Percentiles rank a stretch among this genome's conserved stretches.
phyloP scores from a whole-genome alignment of 2,888 invertebrate genomes.

The Crepidodera aurea region DNA sequence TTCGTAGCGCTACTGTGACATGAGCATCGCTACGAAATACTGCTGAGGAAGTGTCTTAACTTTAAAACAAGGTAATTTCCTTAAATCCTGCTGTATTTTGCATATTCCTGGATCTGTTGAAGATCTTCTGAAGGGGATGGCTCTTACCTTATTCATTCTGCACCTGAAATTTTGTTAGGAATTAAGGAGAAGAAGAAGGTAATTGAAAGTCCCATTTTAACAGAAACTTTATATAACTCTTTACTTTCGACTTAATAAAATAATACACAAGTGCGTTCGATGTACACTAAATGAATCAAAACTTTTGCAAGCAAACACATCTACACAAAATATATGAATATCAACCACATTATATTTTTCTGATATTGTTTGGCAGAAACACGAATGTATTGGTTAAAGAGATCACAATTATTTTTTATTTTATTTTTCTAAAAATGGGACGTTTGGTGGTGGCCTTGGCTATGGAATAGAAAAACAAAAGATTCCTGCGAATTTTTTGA shows the following conservation, averaged over 20 bases:
- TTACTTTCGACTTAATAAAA: slow-evolving; percentile 53
- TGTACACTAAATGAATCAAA: slow-evolving; percentile 60
- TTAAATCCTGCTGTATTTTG: too few species aligned
- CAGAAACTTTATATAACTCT: slow-evolving; percentile 57
- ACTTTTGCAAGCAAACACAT: slow-evolving; percentile 60
- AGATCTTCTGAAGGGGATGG: too few species aligned
- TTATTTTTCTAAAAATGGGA: slow-evolving; percentile 50
- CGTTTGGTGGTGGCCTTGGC: slow-evolving; percentile 47
- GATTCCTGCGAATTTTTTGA: slow-evolving; percentile 51
- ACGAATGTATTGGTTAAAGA: slow-evolving; percentile 54
- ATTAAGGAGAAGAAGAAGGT: neutral
- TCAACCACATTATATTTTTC: slow-evolving; percentile 47
- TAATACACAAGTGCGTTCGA: slow-evolving; percentile 60
- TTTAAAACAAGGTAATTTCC: too few species aligned
- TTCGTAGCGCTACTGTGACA: too few species aligned
- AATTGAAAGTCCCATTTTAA: slow-evolving; percentile 43
- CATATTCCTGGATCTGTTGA: too few species aligned
- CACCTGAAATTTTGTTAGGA: too few species aligned
- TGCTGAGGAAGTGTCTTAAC: too few species aligned
- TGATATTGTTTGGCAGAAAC: slow-evolving; percentile 50
- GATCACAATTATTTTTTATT: slow-evolving; percentile 48
- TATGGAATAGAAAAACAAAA: slow-evolving; percentile 41
- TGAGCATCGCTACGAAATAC: too few species aligned
- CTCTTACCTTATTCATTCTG: too few species aligned
- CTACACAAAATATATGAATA: slow-evolving; percentile 60